Base-by-base conservation (phyloP, 1,140 invertebrate genomes). In the Musca vetustissima region DNA sequence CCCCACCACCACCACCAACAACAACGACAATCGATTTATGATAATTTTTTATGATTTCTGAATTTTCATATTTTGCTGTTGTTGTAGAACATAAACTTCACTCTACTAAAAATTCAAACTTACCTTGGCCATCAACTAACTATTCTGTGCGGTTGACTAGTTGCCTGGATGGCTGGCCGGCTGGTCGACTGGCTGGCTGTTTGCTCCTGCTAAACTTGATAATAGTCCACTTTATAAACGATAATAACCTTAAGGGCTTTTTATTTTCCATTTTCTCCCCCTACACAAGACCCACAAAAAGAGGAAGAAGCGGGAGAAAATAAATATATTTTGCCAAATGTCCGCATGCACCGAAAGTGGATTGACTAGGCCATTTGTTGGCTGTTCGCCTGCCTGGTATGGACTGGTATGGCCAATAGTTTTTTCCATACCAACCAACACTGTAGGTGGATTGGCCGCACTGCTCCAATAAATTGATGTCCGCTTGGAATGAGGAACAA, bases 231-330 rank as follows among this genome's bases (percentile, higher is more conserved):
- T 61, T 61, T 36, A 61, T 36, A 61, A 36, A 21, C 36, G 36
- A 61, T 61, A 28, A 61, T 61, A 32, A 61, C 57, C 57, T 61
- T 43, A 61, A 61, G 57, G 57, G 57, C n/a, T 36, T 61, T 43
- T 61, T 61, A 36, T 61, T 43, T 61, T 43, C 57, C 32, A 36
- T 28, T 57, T 25, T 25, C 17, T 55, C 52, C 4, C 55, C 25
- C n/a, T n/a, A n/a, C n/a, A 6, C 55, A 59, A 32, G 28, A 28
- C 3, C 3, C 3, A 28, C 28, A 28, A 28, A 28, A 28, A 28
- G 28, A 28, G 8, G 8, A 28, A 28, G n/a, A n/a, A n/a, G n/a
- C n/a, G n/a, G n/a, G n/a, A n/a, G 28, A 43, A 43, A 6, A 43
- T 43, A 9, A 43, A 43, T 9, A 43, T 43, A 13, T 43, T 9